Evolutionary conservation across 2,113 vertebrate species (phyloP), one percentile per base, ranked within the genome.

Genomic region (Balaenoptera acutorostrata): DNA sequence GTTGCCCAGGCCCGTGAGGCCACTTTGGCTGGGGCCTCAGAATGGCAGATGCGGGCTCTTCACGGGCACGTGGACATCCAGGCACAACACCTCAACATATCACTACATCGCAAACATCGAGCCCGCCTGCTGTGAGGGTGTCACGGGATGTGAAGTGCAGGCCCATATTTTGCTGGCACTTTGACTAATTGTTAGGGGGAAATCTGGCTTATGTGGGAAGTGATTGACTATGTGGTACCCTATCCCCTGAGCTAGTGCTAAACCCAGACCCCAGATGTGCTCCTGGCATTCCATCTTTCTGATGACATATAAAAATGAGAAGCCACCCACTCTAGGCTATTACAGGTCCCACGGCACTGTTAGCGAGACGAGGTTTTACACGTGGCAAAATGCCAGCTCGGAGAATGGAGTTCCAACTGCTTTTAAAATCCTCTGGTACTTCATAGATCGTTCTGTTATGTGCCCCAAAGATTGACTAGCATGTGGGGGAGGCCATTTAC

Each of bases 201-300:
- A 77, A 64, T 94, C 75, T 83, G 85, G 75, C 83, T 90, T 72
- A 68, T 14, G 80, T 39, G 90, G 83, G 75, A 95, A 92, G 87
- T 97, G 96, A 98, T 88, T 93, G 97, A 97, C 92, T 97, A n/a
- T 10, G 68, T 95, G 96, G 87, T 61, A 84, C 89, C 77, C 87
- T 92, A 78, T 95, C 81, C 96, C 96, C 59, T 9, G 25, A 84
- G 97, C 96, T 92, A 77, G 74, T 68, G 31, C 46, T 96, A 97
- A 98, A 93, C 72, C 52, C n/a, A 82, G 96, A 95, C 64, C 95
- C 93, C 95, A 97, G 95, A 97, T 95, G 83, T 63, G 82, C 92
- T 81, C 27, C 52, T 92, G 89, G 95, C 92, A 77, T 71, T 97
- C 87, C 92, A 90, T 98, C 97, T 97, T 96, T 68, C 46, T 0